A percentile compares a stretch with the other conserved stretches of the same genome.
Evolutionary conservation across 2,797 vertebrate species (phyloP).

Genomic region (Orestias chungarensis): DNA sequence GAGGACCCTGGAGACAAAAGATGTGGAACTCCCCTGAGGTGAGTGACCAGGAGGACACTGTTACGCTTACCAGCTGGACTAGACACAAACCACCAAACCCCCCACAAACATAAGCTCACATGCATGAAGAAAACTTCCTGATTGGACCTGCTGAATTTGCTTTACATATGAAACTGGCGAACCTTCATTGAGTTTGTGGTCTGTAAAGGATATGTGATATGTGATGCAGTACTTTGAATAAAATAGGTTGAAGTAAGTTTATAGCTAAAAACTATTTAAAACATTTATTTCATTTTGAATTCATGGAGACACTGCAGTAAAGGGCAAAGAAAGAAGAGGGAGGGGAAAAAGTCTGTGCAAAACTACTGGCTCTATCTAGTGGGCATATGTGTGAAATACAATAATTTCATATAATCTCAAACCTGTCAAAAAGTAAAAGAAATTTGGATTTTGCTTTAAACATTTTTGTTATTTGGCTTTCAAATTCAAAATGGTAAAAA

Average conservation of each 20-base stretch:
- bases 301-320: background rate
- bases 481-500: background rate
- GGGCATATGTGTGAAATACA: constrained; percentile 23
- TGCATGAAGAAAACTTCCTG: background rate
- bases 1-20: constrained; percentile 59
- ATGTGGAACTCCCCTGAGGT: constrained; percentile 68
- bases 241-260: background rate
- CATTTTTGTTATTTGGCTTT: background rate
- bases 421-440: too few species aligned
- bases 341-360: too few species aligned
- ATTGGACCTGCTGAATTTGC: constrained; percentile 9
- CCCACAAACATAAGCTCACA: constrained; percentile 1
- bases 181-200: background rate
- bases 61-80: constrained; percentile 79
- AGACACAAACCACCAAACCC: constrained; percentile 23
- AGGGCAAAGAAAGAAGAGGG: background rate
- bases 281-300: background rate
- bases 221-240: background rate
- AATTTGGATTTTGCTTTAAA: background rate
- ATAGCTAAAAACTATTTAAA: background rate
- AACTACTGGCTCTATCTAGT: constrained; percentile 56
- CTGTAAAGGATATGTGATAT: background rate
- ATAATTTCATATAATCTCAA: background rate
- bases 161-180: constrained; percentile 34
- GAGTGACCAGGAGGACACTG: constrained; percentile 72